Evolutionary conservation across 2,888 invertebrate species (phyloP), one percentile per base, ranked within the genome.

Genomic region (Pseudeuparius sepicola): DNA sequence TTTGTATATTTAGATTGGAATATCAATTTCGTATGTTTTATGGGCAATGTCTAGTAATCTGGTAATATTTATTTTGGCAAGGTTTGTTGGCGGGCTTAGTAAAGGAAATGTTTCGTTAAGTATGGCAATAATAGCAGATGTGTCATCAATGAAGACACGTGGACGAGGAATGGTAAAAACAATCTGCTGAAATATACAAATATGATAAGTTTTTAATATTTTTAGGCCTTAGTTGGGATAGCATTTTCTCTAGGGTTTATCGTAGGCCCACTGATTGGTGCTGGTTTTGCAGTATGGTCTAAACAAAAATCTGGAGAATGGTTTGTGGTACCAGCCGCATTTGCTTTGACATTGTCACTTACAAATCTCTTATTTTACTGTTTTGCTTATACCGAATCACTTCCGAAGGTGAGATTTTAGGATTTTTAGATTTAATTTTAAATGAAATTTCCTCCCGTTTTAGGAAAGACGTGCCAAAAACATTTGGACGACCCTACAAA

Each of bases 161-260:
- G 89, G 89, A 20, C 81, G 76, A 60, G 94, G 92, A 56, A 97
- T 97, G 97, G 90, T 88, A 67, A 10, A 31, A 9, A 16, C 11
- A n/a, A 29, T 26, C 11, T 9, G 6, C 6, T 11, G 6, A 26
- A n/a, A 13, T 9, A 9, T 23, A 24, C 6, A 35, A 12, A 7
- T 9, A 18, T 20, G 6, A 14, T 16, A 14, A 37, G 32, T 16
- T 4, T 24, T 26, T 26, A 40, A 36, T 32, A 18, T 49, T 70
- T 68, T 52, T 66, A 89, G 89, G 96, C 97, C n/a, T 63, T 94
- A 33, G 84, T 98, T 42, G 98, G 98, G 7, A 78, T 94, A 49
- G 93, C 97, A 4, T 98, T 98, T 65, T 96, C 96, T 2, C 64
- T 98, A 40, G 97, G 94, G n/a, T 98, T 98, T 63, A 86, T 96